Percentiles rank a stretch among this genome's conserved stretches.
Conservation (phyloP, 2,888 invertebrate genomes). For the Euclidia mi region DNA sequence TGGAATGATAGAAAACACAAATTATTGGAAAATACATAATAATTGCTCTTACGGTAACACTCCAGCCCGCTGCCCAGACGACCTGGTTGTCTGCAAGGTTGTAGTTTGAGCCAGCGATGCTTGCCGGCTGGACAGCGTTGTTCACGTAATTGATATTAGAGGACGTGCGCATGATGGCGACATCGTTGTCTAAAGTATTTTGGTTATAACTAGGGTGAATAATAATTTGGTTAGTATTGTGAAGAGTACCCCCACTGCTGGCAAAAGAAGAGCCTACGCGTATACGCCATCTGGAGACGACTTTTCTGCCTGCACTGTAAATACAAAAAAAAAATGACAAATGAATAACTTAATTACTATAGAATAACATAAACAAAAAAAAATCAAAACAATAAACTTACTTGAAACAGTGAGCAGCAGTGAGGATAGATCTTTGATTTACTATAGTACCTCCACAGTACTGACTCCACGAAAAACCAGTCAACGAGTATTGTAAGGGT, state of each 20-base stretch:
- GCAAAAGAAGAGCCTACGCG: slow-evolving; percentile 68
- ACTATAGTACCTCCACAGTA: slow-evolving; percentile 9
- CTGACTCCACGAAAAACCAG: slow-evolving; percentile 58
- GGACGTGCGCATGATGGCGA: slow-evolving; percentile 67
- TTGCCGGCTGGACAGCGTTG: slow-evolving; percentile 47
- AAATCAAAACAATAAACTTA: too few species aligned
- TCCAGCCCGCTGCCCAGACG: slow-evolving; percentile 73
- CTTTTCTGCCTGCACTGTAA: too few species aligned
- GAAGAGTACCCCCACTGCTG: slow-evolving; percentile 65
- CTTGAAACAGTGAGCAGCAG: slow-evolving; percentile 12
- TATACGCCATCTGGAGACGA: slow-evolving; percentile 47
- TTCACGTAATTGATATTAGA: slow-evolving; percentile 15
- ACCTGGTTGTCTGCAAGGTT: slow-evolving; percentile 59
- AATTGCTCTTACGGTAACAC: slow-evolving; percentile 60
- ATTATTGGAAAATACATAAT: too few species aligned
- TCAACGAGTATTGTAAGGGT: slow-evolving; percentile 54
- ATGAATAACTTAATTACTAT: too few species aligned
- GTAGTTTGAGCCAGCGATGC: slow-evolving; percentile 67
- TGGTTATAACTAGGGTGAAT: slow-evolving; percentile 69
- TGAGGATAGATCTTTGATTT: slow-evolving; percentile 9
- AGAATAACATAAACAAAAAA: too few species aligned
- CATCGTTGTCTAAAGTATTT: slow-evolving; percentile 62
- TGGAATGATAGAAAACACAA: too few species aligned
- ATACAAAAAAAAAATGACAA: too few species aligned
- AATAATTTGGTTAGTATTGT: slow-evolving; percentile 42